Percentiles rank a stretch among this genome's conserved stretches.
These are phyloP conservation scores for Fratercula arctica DNA, from an alignment of 2,797 vertebrate genomes.

Conservation along the genomic window DNA sequence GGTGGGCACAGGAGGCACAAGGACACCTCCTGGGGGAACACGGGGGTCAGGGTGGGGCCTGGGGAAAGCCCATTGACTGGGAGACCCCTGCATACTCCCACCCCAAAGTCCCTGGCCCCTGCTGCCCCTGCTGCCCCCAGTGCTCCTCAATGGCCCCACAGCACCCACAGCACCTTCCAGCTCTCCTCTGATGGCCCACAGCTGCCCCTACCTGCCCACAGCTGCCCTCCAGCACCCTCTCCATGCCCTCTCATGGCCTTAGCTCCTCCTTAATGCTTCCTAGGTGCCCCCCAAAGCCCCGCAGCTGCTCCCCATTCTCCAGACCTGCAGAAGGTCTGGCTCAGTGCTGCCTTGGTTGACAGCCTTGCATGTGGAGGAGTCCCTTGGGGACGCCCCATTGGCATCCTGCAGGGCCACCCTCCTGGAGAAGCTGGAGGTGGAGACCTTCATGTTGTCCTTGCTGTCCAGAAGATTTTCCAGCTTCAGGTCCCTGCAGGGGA, in stretches of 20 bases:
- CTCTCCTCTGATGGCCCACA: background rate
- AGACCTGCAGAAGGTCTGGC: background rate
- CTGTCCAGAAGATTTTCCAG: background rate
- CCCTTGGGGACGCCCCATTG: background rate
- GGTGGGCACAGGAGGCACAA: background rate
- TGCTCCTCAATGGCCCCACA: background rate
- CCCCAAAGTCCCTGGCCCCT: too few species aligned
- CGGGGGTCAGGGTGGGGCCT: too few species aligned
- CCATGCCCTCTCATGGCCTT: background rate
- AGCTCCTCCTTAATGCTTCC: background rate
- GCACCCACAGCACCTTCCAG: background rate
- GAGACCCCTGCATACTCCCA: background rate
- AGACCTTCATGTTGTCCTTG: background rate
- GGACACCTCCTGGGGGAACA: background rate
- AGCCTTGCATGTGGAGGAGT: background rate
- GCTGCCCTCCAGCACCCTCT: background rate
- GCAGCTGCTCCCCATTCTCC: background rate
- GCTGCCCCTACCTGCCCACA: background rate
- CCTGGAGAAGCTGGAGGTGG: background rate
- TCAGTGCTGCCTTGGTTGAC: background rate
- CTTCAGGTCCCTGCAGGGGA: background rate
- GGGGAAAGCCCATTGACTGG: background rate
- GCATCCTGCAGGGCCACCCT: background rate
- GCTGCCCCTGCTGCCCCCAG: too few species aligned
- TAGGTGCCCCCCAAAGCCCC: background rate